These are phyloP conservation scores for Thysanoteuthis rhombus DNA, from an alignment of 2,888 invertebrate species.

Conservation along the genomic window DNA sequence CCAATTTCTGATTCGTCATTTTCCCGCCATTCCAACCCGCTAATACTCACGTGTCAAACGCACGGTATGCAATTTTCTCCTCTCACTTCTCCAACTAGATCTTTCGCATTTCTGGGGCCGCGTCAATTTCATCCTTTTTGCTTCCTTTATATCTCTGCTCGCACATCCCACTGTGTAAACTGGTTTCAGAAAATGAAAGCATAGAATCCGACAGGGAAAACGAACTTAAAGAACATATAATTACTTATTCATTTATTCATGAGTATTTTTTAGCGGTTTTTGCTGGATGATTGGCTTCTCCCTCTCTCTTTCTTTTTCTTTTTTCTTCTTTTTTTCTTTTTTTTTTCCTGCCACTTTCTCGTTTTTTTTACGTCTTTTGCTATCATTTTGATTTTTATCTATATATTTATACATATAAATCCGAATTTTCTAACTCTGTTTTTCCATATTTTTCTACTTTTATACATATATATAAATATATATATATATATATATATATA, in stretches of 20 bases:
- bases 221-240: background rate
- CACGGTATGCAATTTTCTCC: background rate
- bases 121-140: background rate
- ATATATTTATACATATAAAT: background rate
- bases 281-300: too few species aligned
- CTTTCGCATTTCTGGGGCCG: background rate
- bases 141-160: background rate
- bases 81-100: background rate
- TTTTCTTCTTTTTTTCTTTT: background rate
- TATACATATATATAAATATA: background rate
- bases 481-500: too few species aligned
- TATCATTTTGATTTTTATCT: background rate
- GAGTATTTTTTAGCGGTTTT: too few species aligned
- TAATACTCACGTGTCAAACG: background rate
- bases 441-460: too few species aligned
- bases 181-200: background rate
- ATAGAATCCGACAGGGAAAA: background rate
- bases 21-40: background rate
- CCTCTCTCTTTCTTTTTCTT: too few species aligned
- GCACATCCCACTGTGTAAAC: background rate
- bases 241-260: slow-evolving; percentile 12
- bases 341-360: background rate
- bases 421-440: background rate
- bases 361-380: background rate
- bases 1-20: background rate